Percentiles rank a stretch among this genome's conserved stretches.
phyloP scores from a whole-genome alignment of 2,888 invertebrate genomes.

The Athrips mouffetella region DNA sequence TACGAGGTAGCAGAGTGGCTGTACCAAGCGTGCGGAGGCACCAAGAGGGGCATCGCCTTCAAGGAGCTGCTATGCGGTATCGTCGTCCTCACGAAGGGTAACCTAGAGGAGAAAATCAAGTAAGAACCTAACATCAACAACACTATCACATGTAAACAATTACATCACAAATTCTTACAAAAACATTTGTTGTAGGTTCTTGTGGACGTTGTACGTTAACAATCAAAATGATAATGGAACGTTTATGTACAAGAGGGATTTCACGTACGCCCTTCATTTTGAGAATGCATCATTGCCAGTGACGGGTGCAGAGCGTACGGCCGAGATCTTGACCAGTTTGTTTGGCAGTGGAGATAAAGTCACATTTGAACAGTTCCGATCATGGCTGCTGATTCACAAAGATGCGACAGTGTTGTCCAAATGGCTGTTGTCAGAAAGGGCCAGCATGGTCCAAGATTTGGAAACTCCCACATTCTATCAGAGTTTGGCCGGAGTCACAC shows the following conservation, averaged over 20 bases:
- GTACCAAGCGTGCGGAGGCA: conserved; percentile 91
- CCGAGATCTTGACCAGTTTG: conserved; percentile 59
- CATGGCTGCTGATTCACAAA: conserved; percentile 86
- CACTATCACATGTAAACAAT: conserved; percentile 35
- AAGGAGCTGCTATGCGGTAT: conserved; percentile 91
- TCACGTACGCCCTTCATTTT: conserved; percentile 80
- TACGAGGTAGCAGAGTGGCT: conserved; percentile 88
- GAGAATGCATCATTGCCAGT: conserved; percentile 70
- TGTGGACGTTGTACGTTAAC: conserved; percentile 91
- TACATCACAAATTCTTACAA: conserved; percentile 24
- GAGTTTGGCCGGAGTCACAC: conserved; percentile 95
- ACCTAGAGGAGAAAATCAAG: conserved; percentile 90
- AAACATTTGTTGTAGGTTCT: conserved; percentile 76
- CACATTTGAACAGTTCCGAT: conserved; percentile 85
- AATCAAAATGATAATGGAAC: conserved; percentile 82
- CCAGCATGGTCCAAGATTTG: conserved; percentile 87
- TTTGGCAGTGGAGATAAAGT: conserved; percentile 72
- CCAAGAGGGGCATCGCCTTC: conserved; percentile 87
- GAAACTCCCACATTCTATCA: conserved; percentile 96
- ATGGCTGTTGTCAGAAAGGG: conserved; percentile 88
- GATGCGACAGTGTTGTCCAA: conserved; percentile 88
- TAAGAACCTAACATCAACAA: conserved; percentile 40
- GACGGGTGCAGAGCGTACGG: conserved; percentile 48
- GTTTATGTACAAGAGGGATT: conserved; percentile 85
- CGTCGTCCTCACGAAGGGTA: conserved; percentile 91